Evolutionary conservation across 2,888 invertebrate genomes (phyloP), one percentile per base, ranked within the genome.

Genomic region (Prostheceraeus crozeri): DNA sequence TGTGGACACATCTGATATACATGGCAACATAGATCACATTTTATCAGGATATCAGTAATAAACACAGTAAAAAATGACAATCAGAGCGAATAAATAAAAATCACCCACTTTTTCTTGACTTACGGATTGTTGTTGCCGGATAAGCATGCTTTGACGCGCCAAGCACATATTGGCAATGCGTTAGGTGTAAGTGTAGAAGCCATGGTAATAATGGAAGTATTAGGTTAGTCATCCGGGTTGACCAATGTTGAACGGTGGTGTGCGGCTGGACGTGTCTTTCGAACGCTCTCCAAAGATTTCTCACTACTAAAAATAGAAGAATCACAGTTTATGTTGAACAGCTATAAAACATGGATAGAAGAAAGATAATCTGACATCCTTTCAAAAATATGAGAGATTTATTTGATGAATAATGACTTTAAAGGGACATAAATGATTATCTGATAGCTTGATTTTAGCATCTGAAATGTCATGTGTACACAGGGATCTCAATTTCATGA

Each of bases 121-220:
- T n/a, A 19, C 48, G 33, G 25, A 33, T 55, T 35, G 8, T n/a
- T 14, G 14, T 19, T 45, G 36, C 16, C 27, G 64, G 46, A 67
- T 69, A 52, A n/a, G n/a, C n/a, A 70, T 69, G 51, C 68, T 67
- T 60, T 66, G 67, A 28, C 70, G 62, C 3, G 72, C 68, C 67
- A 71, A 68, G 55, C 69, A 67, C n/a, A n/a, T n/a, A 59, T 74
- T 71, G 3, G 72, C 74, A 25, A 74, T 68, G 35, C 74, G 62
- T 6, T n/a, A 73, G 69, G 56, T 75, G 74, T 60, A 71, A 63
- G 65, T 74, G 71, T 8, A 68, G 68, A 46, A 75, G 68, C 3
- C 63, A 64, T 11, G 67, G 63, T 14, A 71, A 64, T 30, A 72
- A 71, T 3, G 71, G 70, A 16, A 71, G 65, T 64, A 71, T 74